phyloP scores from a whole-genome alignment of 2,888 invertebrate species.

The Scaptodrosophila latifasciaeformis region DNA sequence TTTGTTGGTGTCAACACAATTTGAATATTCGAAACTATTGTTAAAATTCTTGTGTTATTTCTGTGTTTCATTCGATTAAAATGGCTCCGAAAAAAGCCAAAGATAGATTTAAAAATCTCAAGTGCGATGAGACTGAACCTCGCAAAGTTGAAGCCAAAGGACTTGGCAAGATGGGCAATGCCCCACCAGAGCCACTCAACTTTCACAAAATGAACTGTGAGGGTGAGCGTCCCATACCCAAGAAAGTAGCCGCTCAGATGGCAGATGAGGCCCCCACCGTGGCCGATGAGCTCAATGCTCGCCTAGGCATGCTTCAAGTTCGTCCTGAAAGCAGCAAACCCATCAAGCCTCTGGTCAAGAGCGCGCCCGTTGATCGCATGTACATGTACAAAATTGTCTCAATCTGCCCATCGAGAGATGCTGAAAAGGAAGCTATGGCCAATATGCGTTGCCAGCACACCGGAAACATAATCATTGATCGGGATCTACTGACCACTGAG shows the following conservation, averaged over 20 bases:
- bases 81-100: too few relatives aligned
- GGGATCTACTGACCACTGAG: conserved; percentile 68
- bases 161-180: conserved; percentile 36
- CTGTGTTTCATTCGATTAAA: too few relatives aligned
- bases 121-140: neutral
- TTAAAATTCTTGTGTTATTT: too few relatives aligned
- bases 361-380: conserved; percentile 32
- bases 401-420: conserved; percentile 58
- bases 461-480: conserved; percentile 69
- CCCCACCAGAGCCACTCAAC: conserved; percentile 24
- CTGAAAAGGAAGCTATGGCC: conserved; percentile 45
- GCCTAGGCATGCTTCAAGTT: conserved; percentile 52
- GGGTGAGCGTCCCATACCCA: conserved; percentile 10
- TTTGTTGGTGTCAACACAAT: too few relatives aligned
- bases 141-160: conserved; percentile 28
- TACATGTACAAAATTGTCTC: conserved; percentile 59
- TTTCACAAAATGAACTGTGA: conserved; percentile 27
- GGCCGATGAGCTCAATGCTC: conserved; percentile 63
- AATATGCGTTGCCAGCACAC: conserved; percentile 67
- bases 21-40: too few relatives aligned
- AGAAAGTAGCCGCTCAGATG: too few relatives aligned
- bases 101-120: too few relatives aligned
- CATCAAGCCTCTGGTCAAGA: conserved; percentile 55
- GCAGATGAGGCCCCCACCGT: conserved; percentile 44
- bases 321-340: conserved; percentile 56